Base-by-base conservation (phyloP, 2,797 vertebrate species). In the Karalla daura region DNA sequence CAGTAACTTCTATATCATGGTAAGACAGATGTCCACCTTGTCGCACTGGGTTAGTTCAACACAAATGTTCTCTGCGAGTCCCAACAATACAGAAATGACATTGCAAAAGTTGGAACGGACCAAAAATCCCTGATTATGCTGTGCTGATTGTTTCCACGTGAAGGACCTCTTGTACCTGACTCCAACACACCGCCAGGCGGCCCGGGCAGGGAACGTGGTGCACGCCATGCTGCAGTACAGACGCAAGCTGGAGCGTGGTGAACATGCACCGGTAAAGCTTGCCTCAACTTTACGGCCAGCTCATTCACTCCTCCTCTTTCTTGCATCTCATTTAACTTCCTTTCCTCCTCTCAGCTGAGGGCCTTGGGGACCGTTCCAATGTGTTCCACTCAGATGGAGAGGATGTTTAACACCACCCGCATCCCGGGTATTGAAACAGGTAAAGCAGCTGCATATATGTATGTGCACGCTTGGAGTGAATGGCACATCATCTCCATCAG, bases 401-500 rank as follows among this genome's bases (percentile, higher is more conserved):
- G 97, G 80, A 98, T 97, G 92, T 99, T 98, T 86, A 99, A 99
- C 86, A 98, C 97, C 33, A 96, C 95, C 0, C 95, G 97, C 46
- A 91, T 98, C 62, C 97, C 97, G 1, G 96, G 97, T 69, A 89
- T 93, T 61, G 95, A 98, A 71, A 94, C 94, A 72, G 97, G 97
- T 97, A 86, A n/a, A 35, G 54, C 13, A 53, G 10, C 2, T 13
- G 14, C 33, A 41, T 5, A 21, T 3, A 37, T 17, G n/a, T 21
- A 11, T 59, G 18, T 0, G 25, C 7, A 35, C 2, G 12, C 32
- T 58, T 20, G 41, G 44, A 17, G 32, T 2, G 7, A 13, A 63
- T 14, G 35, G 11, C 4, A 14, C 12, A 33, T 28, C 2, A 33
- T 39, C 52, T 46, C 53, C 24, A 27, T 47, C 27, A 25, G 30